A percentile compares a stretch with the other conserved stretches of the same genome.
Conservation (phyloP, 2,113 vertebrate species). For the Zosterops hypoxanthus region DNA sequence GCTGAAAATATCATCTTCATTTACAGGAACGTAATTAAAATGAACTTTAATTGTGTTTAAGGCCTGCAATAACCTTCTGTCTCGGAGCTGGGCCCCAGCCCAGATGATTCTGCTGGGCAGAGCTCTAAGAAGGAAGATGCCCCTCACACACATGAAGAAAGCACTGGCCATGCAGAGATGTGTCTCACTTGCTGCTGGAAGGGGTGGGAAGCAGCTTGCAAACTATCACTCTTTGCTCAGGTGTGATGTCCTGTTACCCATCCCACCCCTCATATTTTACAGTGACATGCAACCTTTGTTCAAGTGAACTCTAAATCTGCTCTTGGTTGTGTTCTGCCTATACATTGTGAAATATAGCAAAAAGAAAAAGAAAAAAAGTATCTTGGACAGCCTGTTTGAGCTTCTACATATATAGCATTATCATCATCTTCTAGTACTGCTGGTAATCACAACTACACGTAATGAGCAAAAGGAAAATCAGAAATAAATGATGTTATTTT, state of each 20-base stretch:
- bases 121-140: not conserved
- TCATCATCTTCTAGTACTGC: not conserved
- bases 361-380: not conserved
- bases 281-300: not conserved
- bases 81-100: not conserved
- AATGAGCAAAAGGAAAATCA: not conserved
- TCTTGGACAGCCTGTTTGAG: not conserved
- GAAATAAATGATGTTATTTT: not conserved
- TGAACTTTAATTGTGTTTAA: not conserved
- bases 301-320: not conserved
- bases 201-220: not conserved
- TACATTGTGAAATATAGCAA: not conserved
- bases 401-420: not conserved
- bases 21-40: conserved; percentile 30
- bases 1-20: conserved; percentile 54
- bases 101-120: not conserved
- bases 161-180: not conserved
- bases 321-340: not conserved
- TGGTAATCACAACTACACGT: not conserved
- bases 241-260: not conserved
- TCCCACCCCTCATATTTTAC: not conserved
- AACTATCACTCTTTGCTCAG: not conserved
- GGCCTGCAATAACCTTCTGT: not conserved
- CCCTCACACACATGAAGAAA: not conserved
- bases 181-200: not conserved